Evolutionary conservation across 2,797 vertebrate genomes (phyloP).

Genomic region (Meriones psammophilus): DNA sequence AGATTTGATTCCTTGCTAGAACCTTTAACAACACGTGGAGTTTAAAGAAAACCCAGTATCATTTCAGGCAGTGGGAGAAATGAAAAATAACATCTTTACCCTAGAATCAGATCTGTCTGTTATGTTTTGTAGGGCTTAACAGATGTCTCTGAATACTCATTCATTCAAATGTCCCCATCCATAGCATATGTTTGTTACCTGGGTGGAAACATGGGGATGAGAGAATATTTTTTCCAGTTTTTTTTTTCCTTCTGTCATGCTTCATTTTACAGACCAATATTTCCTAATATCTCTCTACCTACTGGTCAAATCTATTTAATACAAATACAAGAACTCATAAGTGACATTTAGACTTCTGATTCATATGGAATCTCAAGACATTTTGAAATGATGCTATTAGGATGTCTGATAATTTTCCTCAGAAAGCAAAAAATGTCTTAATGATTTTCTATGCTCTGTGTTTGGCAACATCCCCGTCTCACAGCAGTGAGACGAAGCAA

Average conservation of each 20-base stretch:
- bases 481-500: neutral
- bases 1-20: constrained; percentile 85
- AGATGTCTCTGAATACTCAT: neutral
- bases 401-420: constrained; percentile 49
- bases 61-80: constrained; percentile 85
- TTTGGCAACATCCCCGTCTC: neutral
- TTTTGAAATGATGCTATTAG: constrained; percentile 51
- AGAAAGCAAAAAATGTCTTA: constrained; percentile 60
- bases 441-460: neutral
- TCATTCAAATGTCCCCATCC: constrained; percentile 49
- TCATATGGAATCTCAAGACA: constrained; percentile 54
- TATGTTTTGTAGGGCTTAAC: constrained; percentile 65
- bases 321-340: constrained; percentile 43
- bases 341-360: constrained; percentile 55
- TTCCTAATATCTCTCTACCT: constrained; percentile 38
- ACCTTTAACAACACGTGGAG: constrained; percentile 83
- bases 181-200: neutral
- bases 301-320: constrained; percentile 9
- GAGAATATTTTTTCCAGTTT: neutral
- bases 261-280: neutral
- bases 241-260: constrained; percentile 41
- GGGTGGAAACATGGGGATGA: neutral
- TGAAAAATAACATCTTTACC: constrained; percentile 75
- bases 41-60: constrained; percentile 85
- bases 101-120: constrained; percentile 78